Conservation (phyloP, 2,888 invertebrate species). For the Ecliptopera silaceata region DNA sequence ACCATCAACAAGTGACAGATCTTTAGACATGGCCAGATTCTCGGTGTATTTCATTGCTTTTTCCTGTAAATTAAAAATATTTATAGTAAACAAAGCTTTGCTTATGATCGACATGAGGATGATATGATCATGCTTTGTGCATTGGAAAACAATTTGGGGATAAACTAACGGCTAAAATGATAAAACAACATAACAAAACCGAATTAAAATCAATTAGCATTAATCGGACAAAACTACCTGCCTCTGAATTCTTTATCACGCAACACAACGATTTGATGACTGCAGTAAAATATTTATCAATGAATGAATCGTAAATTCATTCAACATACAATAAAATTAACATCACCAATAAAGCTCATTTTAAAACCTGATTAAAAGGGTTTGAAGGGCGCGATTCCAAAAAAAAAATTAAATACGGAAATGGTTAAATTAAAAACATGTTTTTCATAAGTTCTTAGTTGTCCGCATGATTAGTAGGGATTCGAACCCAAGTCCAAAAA, state of each 20-base stretch:
- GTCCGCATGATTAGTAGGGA: conserved; percentile 11
- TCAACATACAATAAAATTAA: neutral
- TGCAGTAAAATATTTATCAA: conserved; percentile 11
- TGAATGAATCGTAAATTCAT: conserved; percentile 16
- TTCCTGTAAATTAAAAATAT: conserved; percentile 54
- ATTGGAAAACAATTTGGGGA: neutral
- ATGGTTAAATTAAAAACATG: neutral
- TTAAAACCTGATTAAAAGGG: neutral
- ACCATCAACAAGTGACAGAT: conserved; percentile 67
- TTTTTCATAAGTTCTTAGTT: neutral
- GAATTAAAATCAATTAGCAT: neutral
- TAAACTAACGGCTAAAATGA: neutral
- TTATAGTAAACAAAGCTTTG: no score
- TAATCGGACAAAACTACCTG: neutral
- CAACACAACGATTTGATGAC: conserved; percentile 6
- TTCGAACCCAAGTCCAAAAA: conserved; percentile 25
- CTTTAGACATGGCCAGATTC: conserved; percentile 72
- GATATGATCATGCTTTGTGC: no score
- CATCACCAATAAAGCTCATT: neutral
- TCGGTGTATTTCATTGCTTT: conserved; percentile 77
- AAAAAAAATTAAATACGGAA: neutral
- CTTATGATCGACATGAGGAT: no score
- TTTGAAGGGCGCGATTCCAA: neutral
- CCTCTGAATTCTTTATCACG: conserved; percentile 1
- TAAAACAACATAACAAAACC: neutral